Evolutionary conservation across 2,113 vertebrate species (phyloP).

Genomic region (Fulmarus glacialis): DNA sequence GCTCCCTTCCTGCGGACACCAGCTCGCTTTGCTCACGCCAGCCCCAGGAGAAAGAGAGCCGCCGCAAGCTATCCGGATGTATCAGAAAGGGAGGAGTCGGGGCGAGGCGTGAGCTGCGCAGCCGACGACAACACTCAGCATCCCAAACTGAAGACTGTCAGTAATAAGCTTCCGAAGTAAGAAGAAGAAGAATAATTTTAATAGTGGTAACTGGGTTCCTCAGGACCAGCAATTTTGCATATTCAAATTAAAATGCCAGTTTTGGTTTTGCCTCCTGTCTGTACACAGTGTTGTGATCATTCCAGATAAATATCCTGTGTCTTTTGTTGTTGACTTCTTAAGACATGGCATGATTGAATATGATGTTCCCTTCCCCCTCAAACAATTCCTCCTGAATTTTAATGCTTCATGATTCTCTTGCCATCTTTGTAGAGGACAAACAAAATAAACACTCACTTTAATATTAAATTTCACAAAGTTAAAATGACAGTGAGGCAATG

Average conservation of each 20-base stretch:
- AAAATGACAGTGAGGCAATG: background rate
- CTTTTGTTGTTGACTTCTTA: conserved; percentile 20
- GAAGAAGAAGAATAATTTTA: background rate
- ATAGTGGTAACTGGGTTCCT: background rate
- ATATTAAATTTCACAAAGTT: background rate
- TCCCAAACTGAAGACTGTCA: background rate
- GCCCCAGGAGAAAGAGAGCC: background rate
- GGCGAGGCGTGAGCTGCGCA: background rate
- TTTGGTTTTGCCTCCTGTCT: background rate
- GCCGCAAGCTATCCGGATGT: accelerated
- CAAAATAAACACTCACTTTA: background rate
- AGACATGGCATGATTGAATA: background rate
- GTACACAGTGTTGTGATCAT: background rate
- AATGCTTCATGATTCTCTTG: background rate
- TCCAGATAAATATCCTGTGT: background rate
- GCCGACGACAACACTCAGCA: accelerated
- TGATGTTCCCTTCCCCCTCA: background rate
- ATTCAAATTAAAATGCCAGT: conserved; percentile 37
- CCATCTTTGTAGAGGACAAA: background rate
- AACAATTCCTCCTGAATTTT: conserved; percentile 25
- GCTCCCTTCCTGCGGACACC: background rate
- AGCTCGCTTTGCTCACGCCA: background rate
- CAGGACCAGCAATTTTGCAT: background rate
- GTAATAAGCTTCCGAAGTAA: background rate
- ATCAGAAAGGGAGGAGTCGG: background rate